Base-by-base conservation (phyloP, 2,888 invertebrate species). In the Drosophila kuntzei region DNA sequence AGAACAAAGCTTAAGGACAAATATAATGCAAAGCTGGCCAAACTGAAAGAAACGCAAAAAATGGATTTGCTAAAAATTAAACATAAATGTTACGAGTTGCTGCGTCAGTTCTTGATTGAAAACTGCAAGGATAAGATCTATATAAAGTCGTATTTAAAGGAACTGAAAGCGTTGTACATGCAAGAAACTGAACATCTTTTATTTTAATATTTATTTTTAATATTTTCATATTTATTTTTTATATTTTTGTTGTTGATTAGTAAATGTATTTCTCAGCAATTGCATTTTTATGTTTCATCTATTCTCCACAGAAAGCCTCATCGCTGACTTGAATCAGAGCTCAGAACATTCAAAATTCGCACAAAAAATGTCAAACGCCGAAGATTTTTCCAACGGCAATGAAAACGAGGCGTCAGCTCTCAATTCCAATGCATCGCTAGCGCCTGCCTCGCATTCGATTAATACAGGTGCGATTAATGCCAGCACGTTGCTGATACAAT, bases 401-500 rank as follows among this genome's bases (percentile, higher is more conserved):
- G 50, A 25, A 7, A 79, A 39, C 9, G 83, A 86, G 16, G 29
- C 50, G 11, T 37, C 59, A n/a, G 59, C 34, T 20, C 27, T 57
- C 14, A 78, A 55, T 29, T 32, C 29, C 1, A 68, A 57, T 22
- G 37, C 50, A 9, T 22, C 64, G 34, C 36, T 55, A 7, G 18
- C 61, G 4, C 41, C 63, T 16, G 55, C 43, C n/a, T 36, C 62
- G 4, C n/a, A 49, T 12, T 25, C 55, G 8, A 67, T 58, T 25
- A 74, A 67, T 25, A 9, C 62, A 7, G 32, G 64, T 6, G 78
- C 68, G 46, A 78, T 77, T 8, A 86, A 88, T 54, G 82, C 90
- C 41, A 91, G 88, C 72, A 80, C 80, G 68, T 58, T 89, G 57
- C 66, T 90, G 18, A 86, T 91, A 73, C 90, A 90, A 67, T 90